A percentile compares a stretch with the other conserved stretches of the same genome.
phyloP scores from a whole-genome alignment of 1,140 invertebrate genomes.

The Sesamia nonagrioides region DNA sequence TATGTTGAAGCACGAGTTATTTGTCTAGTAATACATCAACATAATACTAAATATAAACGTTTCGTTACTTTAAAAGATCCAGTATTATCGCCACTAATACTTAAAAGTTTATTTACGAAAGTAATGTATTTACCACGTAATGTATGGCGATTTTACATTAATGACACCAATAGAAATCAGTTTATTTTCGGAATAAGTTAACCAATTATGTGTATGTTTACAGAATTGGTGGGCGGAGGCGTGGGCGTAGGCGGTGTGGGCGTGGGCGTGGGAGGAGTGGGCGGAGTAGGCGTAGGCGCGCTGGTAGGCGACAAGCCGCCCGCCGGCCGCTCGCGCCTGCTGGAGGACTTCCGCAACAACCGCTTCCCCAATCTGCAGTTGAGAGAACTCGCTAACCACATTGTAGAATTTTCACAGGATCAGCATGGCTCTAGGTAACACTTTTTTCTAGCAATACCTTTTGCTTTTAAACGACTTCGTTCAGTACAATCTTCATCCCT shows the following conservation, averaged over 20 bases:
- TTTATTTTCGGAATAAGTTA: neutral
- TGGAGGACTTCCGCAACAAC: constrained; percentile 97
- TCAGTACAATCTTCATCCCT: too few species aligned
- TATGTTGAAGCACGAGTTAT: too few species aligned
- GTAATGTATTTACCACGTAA: neutral
- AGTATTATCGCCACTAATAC: neutral
- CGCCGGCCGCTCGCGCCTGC: constrained; percentile 94
- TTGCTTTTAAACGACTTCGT: neutral
- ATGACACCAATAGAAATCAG: too few species aligned
- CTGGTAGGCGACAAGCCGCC: constrained; percentile 86
- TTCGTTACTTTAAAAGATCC: neutral
- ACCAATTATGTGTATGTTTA: constrained; percentile 18
- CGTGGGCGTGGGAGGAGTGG: constrained; percentile 70
- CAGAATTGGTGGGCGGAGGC: constrained; percentile 75
- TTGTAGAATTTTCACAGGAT: constrained; percentile 99
- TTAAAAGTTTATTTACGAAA: neutral
- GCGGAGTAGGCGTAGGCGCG: constrained; percentile 66
- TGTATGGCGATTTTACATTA: neutral
- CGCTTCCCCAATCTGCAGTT: constrained; percentile 97
- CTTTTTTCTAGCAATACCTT: neutral
- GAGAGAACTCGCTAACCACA: constrained; percentile 99
- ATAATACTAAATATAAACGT: neutral
- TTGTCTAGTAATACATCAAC: too few species aligned
- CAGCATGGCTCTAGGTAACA: constrained; percentile 97
- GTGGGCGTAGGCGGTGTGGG: constrained; percentile 65